phyloP scores from a whole-genome alignment of 1,140 invertebrate genomes.

The Aplysia californica region DNA sequence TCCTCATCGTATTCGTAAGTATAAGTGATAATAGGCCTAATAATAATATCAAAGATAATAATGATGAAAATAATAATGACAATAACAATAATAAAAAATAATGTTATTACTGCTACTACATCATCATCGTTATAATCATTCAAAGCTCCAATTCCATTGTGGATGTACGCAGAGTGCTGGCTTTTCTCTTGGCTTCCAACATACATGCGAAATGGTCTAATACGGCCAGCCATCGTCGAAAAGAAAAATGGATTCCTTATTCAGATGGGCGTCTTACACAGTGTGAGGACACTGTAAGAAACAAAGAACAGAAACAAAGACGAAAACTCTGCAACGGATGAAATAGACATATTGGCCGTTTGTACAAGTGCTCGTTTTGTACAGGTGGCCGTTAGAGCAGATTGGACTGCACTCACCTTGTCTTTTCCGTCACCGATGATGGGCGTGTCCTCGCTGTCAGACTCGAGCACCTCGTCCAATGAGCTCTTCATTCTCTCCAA shows the following conservation, averaged over 20 bases:
- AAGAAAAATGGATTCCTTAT: background rate
- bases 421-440: background rate
- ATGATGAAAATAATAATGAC: too few relatives aligned
- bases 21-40: constrained; percentile 34
- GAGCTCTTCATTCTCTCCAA: constrained; percentile 15
- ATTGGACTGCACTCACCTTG: background rate
- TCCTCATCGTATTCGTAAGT: background rate
- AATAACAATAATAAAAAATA: background rate
- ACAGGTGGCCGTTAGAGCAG: too few relatives aligned
- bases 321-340: background rate
- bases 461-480: constrained; percentile 26
- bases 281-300: background rate
- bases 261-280: background rate
- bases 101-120: too few relatives aligned
- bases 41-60: background rate
- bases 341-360: background rate
- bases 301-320: background rate
- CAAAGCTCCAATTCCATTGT: too few relatives aligned
- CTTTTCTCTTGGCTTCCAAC: too few relatives aligned
- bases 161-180: too few relatives aligned
- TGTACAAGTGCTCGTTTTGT: too few relatives aligned
- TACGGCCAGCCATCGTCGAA: too few relatives aligned
- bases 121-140: too few relatives aligned
- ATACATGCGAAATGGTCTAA: too few relatives aligned
- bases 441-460: background rate